These are phyloP conservation scores for Caranx melampygus DNA, from an alignment of 2,113 vertebrate genomes.

Conservation along the genomic window DNA sequence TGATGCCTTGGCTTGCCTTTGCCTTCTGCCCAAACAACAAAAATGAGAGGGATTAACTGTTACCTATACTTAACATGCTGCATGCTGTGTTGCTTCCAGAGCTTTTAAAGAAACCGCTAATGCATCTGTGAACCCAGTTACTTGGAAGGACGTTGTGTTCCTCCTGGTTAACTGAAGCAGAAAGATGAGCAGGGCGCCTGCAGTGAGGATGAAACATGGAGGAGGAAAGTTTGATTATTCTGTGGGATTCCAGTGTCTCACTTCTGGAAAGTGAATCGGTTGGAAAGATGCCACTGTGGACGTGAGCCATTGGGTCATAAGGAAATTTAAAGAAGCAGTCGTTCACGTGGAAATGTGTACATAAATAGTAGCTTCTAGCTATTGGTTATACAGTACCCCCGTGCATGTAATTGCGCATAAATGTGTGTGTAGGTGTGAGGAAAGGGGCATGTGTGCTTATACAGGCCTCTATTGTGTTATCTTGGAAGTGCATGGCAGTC, in stretches of 20 bases:
- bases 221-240: conserved; percentile 44
- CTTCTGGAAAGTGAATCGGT: conserved; percentile 37
- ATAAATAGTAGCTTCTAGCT: neutral
- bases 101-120: conserved; percentile 48
- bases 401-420: neutral
- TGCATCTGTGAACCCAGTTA: conserved; percentile 39
- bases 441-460: neutral
- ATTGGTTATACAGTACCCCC: neutral
- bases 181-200: conserved; percentile 38
- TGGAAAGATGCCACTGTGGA: conserved; percentile 43
- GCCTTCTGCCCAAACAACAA: conserved; percentile 16
- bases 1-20: neutral
- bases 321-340: conserved; percentile 20
- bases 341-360: neutral
- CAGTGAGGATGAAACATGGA: conserved; percentile 35
- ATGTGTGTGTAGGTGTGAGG: neutral
- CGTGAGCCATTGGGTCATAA: conserved; percentile 20
- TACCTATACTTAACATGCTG: conserved; percentile 30
- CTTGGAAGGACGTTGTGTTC: conserved; percentile 65
- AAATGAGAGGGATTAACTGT: conserved; percentile 47
- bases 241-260: conserved; percentile 29
- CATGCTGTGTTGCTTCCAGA: conserved; percentile 30
- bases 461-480: conserved; percentile 28
- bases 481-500: conserved; percentile 47
- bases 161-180: conserved; percentile 32